These are phyloP conservation scores for Raphicerus campestris DNA, from an alignment of 2,113 vertebrate genomes.

Conservation along the genomic window DNA sequence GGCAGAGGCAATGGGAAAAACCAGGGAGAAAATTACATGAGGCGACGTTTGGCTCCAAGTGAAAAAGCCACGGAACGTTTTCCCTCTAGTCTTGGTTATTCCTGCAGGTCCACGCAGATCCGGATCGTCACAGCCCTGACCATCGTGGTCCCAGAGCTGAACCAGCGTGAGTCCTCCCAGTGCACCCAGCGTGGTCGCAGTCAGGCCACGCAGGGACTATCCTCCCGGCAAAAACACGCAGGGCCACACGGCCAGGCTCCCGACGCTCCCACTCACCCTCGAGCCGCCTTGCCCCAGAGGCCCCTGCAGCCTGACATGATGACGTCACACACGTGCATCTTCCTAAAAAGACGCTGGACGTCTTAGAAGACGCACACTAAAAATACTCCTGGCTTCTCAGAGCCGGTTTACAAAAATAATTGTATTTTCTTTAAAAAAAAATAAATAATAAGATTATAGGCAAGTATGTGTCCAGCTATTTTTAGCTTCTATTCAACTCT, in stretches of 20 bases:
- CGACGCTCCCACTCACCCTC: neutral
- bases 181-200: neutral
- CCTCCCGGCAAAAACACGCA: slow-evolving; percentile 2
- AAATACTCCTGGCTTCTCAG: slow-evolving; percentile 60
- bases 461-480: slow-evolving; percentile 51
- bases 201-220: neutral
- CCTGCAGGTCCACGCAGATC: slow-evolving; percentile 44
- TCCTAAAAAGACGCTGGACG: neutral
- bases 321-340: slow-evolving; percentile 9
- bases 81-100: neutral
- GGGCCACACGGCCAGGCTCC: slow-evolving; percentile 16
- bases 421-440: slow-evolving; percentile 58
- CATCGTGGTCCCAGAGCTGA: neutral
- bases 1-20: slow-evolving; percentile 69
- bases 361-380: slow-evolving; percentile 45
- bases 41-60: slow-evolving; percentile 32
- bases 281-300: neutral
- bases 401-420: slow-evolving; percentile 65
- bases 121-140: neutral
- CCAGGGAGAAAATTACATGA: slow-evolving; percentile 62
- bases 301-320: neutral
- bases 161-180: rapidly evolving
- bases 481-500: slow-evolving; percentile 47
- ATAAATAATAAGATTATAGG: slow-evolving; percentile 31
- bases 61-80: neutral